Base-by-base conservation (phyloP, 1,140 invertebrate species). In the Drosophila oshimai region DNA sequence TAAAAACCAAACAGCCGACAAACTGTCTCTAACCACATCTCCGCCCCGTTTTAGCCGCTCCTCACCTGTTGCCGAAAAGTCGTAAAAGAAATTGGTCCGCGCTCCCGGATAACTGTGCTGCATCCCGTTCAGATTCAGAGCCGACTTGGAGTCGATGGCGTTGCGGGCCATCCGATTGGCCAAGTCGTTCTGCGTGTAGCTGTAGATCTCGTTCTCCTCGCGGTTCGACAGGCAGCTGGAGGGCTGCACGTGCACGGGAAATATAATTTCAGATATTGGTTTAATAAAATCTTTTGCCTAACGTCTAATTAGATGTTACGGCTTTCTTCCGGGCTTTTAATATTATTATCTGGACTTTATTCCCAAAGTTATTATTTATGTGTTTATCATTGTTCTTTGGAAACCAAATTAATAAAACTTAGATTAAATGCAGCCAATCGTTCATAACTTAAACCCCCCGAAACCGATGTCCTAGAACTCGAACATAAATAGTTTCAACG, bases 171-270 rank as follows among this genome's bases (percentile, higher is more conserved):
- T 90, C 3, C 89, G 77, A 70, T 89, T 89, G 53, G 84, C 89
- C 80, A 90, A 87, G 67, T 90, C 89, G 57, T 90, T 90, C 45
- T 90, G 89, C 20, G 89, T 95, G 78, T 96, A 97, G 53, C 96
- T 96, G 90, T 97, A 97, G 87, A 97, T 97, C 91, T 97, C 96
- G 86, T 98, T 96, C 91, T 97, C 96, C 92, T 98, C 96, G 81
- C 96, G 96, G 91, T 97, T 96, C 64, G 95, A 96, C 50, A 98
- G 93, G 91, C 96, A 97, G 91, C 96, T 97, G 65, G 96, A 97
- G 49, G 96, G 96, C 96, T 97, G 92, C 46, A 72, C 6, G 24
- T 15, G 37, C 33, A 26, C 12, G 31, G 31, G 4, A 26, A 58
- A 54, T 18, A 26, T 12, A 29, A 49, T 9, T 10, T 39, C n/a